These are phyloP conservation scores for Amiota minor DNA, from an alignment of 2,888 invertebrate species.

Conservation along the genomic window DNA sequence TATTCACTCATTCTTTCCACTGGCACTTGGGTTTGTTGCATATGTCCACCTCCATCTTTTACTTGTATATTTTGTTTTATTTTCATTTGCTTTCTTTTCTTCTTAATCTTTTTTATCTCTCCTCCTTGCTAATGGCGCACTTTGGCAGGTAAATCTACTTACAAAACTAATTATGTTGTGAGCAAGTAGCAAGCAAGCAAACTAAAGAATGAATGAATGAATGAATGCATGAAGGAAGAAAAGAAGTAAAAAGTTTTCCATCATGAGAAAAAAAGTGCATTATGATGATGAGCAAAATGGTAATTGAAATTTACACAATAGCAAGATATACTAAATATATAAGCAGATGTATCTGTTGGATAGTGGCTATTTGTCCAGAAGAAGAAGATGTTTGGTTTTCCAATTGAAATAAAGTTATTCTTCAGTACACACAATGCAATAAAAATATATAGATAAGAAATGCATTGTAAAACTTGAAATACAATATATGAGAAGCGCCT, in stretches of 20 bases:
- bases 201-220: slow-evolving; percentile 15
- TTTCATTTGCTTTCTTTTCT: background rate
- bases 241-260: slow-evolving; percentile 10
- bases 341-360: too few relatives aligned
- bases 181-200: background rate
- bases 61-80: background rate
- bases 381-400: too few relatives aligned
- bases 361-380: too few relatives aligned
- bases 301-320: slow-evolving; percentile 34
- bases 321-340: background rate
- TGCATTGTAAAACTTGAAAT: too few relatives aligned
- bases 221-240: slow-evolving; percentile 10
- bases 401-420: too few relatives aligned
- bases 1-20: background rate
- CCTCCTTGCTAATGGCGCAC: slow-evolving; percentile 35
- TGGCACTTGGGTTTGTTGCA: background rate
- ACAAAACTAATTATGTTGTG: slow-evolving; percentile 46
- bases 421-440: too few relatives aligned
- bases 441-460: too few relatives aligned
- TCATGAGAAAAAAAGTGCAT: slow-evolving; percentile 2
- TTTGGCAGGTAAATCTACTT: slow-evolving; percentile 44
- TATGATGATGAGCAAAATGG: slow-evolving; percentile 17
- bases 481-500: too few relatives aligned
- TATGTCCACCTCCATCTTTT: slow-evolving; percentile 1
- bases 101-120: slow-evolving; percentile 7